Percentiles rank a stretch among this genome's conserved stretches.
Conservation (phyloP, 2,797 vertebrate species). For the Mareca strepera region DNA sequence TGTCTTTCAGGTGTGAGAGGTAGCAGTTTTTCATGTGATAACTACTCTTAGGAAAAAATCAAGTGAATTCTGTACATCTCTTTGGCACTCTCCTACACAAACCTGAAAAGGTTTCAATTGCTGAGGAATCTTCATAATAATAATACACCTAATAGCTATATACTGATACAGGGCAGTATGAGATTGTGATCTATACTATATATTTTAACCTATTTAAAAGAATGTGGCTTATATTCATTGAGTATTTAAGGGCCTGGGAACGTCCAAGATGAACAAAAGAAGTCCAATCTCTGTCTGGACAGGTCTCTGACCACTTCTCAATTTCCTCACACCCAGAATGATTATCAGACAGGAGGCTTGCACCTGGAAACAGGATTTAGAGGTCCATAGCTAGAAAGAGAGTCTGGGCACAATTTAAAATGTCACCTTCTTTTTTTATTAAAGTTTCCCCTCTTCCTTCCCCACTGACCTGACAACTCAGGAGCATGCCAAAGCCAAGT, state of each 20-base stretch:
- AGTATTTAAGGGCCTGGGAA: neutral
- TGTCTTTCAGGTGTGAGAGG: conserved; percentile 30
- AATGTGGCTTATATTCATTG: neutral
- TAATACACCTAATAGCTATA: too few relatives aligned
- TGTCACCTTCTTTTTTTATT: neutral
- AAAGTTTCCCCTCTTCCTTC: neutral
- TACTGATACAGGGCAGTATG: neutral
- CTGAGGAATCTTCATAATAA: neutral
- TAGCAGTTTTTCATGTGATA: neutral
- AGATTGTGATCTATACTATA: neutral
- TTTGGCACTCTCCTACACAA: neutral
- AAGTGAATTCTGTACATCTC: neutral
- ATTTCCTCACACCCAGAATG: neutral
- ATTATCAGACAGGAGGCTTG: neutral
- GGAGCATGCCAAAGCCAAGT: neutral
- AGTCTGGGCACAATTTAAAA: neutral
- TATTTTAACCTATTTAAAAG: neutral
- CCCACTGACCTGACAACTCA: neutral
- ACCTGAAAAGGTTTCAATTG: neutral
- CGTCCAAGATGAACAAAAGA: neutral
- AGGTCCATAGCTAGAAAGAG: neutral
- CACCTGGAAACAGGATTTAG: neutral
- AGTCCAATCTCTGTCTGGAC: neutral
- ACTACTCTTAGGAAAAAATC: neutral
- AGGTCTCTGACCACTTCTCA: neutral